Evolutionary conservation across 1,140 invertebrate genomes (phyloP).

Genomic region (Drosophila equinoxialis): DNA sequence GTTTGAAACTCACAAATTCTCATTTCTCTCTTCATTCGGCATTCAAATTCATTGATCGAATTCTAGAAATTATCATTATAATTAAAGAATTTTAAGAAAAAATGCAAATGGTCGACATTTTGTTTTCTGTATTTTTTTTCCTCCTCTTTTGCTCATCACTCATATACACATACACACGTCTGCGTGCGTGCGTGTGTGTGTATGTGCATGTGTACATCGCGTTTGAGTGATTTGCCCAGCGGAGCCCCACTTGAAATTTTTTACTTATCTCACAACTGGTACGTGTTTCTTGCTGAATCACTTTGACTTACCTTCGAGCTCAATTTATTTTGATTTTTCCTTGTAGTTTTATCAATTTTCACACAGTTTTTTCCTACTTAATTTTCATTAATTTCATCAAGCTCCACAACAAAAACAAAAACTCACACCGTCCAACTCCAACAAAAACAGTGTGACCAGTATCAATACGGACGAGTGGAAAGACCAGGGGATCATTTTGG

Average conservation of each 20-base stretch:
- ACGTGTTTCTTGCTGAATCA: background rate
- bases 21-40: background rate
- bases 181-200: background rate
- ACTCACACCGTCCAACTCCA: slow-evolving; percentile 26
- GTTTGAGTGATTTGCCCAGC: slow-evolving; percentile 47
- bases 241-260: slow-evolving; percentile 48
- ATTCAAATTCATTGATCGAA: slow-evolving; percentile 18
- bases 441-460: slow-evolving; percentile 46
- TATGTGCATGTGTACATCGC: slow-evolving; percentile 51
- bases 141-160: slow-evolving; percentile 56
- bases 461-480: slow-evolving; percentile 11
- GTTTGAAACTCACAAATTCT: background rate
- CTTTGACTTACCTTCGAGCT: slow-evolving; percentile 57
- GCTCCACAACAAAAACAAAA: slow-evolving; percentile 58
- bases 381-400: slow-evolving; percentile 23
- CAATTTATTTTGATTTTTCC: slow-evolving; percentile 30
- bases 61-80: slow-evolving; percentile 37
- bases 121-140: slow-evolving; percentile 68
- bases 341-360: slow-evolving; percentile 65
- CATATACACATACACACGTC: slow-evolving; percentile 1
- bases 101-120: slow-evolving; percentile 77
- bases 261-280: background rate
- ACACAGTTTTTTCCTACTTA: slow-evolving; percentile 42
- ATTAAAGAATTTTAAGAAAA: slow-evolving; percentile 47
- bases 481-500: too few relatives aligned